phyloP scores from a whole-genome alignment of 2,797 vertebrate species.

The Choloepus didactylus region DNA sequence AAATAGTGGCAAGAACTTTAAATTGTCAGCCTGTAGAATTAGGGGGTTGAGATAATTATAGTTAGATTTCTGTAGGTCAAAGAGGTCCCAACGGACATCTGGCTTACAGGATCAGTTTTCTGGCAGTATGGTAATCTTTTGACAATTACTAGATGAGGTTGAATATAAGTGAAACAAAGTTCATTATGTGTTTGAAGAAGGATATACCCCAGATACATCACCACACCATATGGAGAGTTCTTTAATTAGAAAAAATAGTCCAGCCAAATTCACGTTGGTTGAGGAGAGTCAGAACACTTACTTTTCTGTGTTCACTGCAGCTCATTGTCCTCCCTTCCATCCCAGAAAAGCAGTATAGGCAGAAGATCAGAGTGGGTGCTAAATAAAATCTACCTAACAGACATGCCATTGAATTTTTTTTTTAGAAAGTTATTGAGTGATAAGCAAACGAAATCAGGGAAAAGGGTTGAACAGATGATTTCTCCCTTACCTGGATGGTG shows the following conservation, averaged over 20 bases:
- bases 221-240: slow-evolving; percentile 50
- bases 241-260: slow-evolving; percentile 67
- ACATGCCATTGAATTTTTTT: slow-evolving; percentile 76
- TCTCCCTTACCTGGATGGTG: not conserved
- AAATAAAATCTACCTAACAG: slow-evolving; percentile 80
- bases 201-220: slow-evolving; percentile 42
- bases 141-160: slow-evolving; percentile 48
- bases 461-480: not conserved
- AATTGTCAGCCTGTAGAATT: not conserved
- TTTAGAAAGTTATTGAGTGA: slow-evolving; percentile 78
- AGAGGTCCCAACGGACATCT: not conserved
- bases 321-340: slow-evolving; percentile 72
- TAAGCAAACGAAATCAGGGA: slow-evolving; percentile 79
- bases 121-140: not conserved
- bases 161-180: slow-evolving; percentile 60
- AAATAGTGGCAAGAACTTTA: not conserved
- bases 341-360: slow-evolving; percentile 56
- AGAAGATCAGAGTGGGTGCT: slow-evolving; percentile 72
- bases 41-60: not conserved
- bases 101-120: not conserved
- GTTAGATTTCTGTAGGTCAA: not conserved
- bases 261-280: slow-evolving; percentile 73
- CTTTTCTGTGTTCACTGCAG: slow-evolving; percentile 64
- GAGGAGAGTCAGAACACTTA: slow-evolving; percentile 69
- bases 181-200: slow-evolving; percentile 61